phyloP scores from a whole-genome alignment of 2,888 invertebrate species.

The Philopedon plagiatum region DNA sequence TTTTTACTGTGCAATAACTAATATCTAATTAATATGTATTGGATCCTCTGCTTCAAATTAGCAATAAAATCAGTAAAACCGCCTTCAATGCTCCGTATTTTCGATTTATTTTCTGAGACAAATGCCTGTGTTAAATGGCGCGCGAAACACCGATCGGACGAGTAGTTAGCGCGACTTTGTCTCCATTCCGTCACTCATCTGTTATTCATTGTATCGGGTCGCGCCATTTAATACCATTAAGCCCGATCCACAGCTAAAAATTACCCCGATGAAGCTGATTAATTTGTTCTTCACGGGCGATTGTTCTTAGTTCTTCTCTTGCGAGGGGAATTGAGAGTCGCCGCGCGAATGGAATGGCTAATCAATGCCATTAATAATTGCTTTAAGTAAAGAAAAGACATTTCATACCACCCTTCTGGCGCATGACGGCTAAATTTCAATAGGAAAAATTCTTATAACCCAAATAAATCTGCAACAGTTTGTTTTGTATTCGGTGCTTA shows the following conservation, averaged over 20 bases:
- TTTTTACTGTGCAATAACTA: too few species aligned
- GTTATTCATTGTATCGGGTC: slow-evolving; percentile 67
- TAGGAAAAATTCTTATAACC: too few species aligned
- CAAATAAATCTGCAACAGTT: too few species aligned
- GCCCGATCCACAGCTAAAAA: slow-evolving; percentile 58
- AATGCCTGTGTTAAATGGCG: slow-evolving; percentile 58
- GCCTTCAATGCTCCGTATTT: neutral
- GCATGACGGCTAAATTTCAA: too few species aligned
- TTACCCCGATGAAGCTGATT: slow-evolving; percentile 55
- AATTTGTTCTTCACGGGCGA: slow-evolving; percentile 55
- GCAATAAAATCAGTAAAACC: neutral
- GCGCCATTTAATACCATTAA: slow-evolving; percentile 60
- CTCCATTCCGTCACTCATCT: slow-evolving; percentile 66
- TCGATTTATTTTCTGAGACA: slow-evolving; percentile 26
- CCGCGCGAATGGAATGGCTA: slow-evolving; percentile 39
- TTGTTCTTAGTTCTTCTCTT: slow-evolving; percentile 37
- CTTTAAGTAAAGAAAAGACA: too few species aligned
- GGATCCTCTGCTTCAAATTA: too few species aligned
- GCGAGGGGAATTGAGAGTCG: slow-evolving; percentile 27
- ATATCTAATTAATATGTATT: too few species aligned
- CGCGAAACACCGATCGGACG: slow-evolving; percentile 60
- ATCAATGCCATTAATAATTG: slow-evolving; percentile 27
- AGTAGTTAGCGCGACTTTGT: slow-evolving; percentile 63
- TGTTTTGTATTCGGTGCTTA: too few species aligned
- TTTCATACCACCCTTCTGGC: too few species aligned